Evolutionary conservation across 2,113 vertebrate genomes (phyloP).

Genomic region (Odocoileus hemionus): DNA sequence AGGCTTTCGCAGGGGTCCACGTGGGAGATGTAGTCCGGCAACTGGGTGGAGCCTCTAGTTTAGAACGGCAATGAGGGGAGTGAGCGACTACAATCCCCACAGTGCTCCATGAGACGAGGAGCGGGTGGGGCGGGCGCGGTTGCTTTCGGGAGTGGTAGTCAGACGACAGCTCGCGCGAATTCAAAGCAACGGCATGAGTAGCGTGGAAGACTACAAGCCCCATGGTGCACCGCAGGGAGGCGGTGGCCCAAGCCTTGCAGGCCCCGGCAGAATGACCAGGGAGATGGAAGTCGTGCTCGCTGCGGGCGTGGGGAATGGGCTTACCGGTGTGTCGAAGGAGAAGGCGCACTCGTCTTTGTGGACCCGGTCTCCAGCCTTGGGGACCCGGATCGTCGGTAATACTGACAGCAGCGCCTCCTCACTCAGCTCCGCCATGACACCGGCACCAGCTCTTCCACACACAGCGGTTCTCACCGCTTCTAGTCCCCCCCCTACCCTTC

Average conservation of each 20-base stretch:
- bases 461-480: slow-evolving; percentile 75
- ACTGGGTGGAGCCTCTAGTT: not conserved
- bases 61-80: not conserved
- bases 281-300: slow-evolving; percentile 50
- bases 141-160: slow-evolving; percentile 71
- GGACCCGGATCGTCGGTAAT: slow-evolving; percentile 94
- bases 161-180: not conserved
- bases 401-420: slow-evolving; percentile 96
- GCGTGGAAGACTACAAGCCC: slow-evolving; percentile 66
- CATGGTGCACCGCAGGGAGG: slow-evolving; percentile 59
- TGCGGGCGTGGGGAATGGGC: slow-evolving; percentile 1
- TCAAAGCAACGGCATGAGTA: not conserved
- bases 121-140: not conserved
- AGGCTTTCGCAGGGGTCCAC: not conserved
- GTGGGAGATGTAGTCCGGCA: slow-evolving; percentile 63
- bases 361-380: slow-evolving; percentile 95
- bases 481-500: slow-evolving; percentile 52
- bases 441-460: slow-evolving; percentile 70
- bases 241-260: slow-evolving; percentile 56
- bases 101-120: not conserved
- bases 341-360: slow-evolving; percentile 99
- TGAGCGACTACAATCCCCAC: slow-evolving; percentile 71
- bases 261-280: slow-evolving; percentile 59
- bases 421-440: slow-evolving; percentile 94
- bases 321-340: slow-evolving; percentile 96